These are phyloP conservation scores for Zoroaster sp. DNA, from an alignment of 53 echinoderm and acorn worm genomes.

Conservation along the genomic window DNA sequence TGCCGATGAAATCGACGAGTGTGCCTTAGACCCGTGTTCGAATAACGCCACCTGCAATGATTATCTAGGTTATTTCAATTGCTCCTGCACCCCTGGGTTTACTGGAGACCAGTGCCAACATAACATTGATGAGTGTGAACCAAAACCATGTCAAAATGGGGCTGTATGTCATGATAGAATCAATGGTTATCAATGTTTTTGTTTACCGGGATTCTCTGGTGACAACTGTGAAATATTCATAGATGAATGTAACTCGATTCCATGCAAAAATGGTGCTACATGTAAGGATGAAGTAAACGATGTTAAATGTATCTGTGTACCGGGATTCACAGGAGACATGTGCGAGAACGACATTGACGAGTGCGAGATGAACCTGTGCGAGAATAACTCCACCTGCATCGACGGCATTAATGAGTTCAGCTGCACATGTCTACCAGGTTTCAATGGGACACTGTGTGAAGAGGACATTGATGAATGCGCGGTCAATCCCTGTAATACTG, in stretches of 20 bases:
- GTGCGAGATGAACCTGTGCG: slow-evolving; percentile 12
- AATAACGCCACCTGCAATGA: slow-evolving; percentile 40
- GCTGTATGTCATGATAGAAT: slow-evolving; percentile 1
- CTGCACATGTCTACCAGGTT: slow-evolving; percentile 38
- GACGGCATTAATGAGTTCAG: slow-evolving; percentile 31
- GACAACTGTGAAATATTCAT: slow-evolving; percentile 22
- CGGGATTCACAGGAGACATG: slow-evolving; percentile 15
- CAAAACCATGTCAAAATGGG: slow-evolving; percentile 38
- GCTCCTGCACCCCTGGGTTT: slow-evolving; percentile 44
- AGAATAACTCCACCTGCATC: slow-evolving; percentile 34
- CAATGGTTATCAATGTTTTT: slow-evolving; percentile 37
- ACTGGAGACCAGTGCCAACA: slow-evolving; percentile 26
- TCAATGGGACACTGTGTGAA: slow-evolving; percentile 49
- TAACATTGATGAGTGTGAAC: slow-evolving; percentile 44
- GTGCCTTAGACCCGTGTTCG: slow-evolving; percentile 57
- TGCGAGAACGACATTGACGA: slow-evolving; percentile 53
- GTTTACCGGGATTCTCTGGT: slow-evolving; percentile 33
- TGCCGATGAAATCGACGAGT: slow-evolving; percentile 62
- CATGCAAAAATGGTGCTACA: slow-evolving; percentile 51
- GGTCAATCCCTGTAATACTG: slow-evolving; percentile 30
- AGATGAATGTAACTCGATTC: slow-evolving; percentile 19
- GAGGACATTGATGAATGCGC: slow-evolving; percentile 56
- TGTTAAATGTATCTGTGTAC: slow-evolving; percentile 35
- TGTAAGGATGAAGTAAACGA: not conserved
- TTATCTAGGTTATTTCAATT: slow-evolving; percentile 24